Percentiles rank a stretch among this genome's conserved stretches.
These are phyloP conservation scores for Podarcis raffonei DNA, from an alignment of 2,113 vertebrate species.

Conservation along the genomic window DNA sequence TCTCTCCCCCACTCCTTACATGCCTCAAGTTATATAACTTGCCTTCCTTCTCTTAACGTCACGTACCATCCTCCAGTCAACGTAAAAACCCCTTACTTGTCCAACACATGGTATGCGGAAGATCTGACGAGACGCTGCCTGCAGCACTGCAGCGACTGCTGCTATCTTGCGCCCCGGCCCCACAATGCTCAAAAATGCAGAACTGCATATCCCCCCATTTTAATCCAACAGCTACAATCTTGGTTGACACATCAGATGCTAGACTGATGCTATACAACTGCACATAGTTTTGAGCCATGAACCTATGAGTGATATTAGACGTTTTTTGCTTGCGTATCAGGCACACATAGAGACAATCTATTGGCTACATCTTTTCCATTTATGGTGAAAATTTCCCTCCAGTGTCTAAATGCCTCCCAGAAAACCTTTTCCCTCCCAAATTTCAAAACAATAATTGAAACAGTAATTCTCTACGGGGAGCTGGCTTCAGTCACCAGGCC, in stretches of 20 bases:
- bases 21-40: background rate
- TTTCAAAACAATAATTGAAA: background rate
- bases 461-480: too few relatives aligned
- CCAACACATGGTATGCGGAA: conserved; percentile 45
- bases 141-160: too few relatives aligned
- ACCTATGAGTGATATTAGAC: background rate
- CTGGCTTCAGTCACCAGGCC: too few relatives aligned
- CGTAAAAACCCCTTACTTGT: conserved; percentile 85
- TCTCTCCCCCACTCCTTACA: background rate
- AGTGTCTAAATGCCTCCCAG: background rate
- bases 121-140: background rate
- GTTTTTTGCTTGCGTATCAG: background rate
- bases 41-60: conserved; percentile 92
- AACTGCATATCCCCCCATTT: too few relatives aligned
- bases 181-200: too few relatives aligned
- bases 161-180: too few relatives aligned
- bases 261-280: background rate
- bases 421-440: background rate
- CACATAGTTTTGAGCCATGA: background rate
- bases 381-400: background rate
- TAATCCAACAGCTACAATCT: too few relatives aligned
- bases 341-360: background rate
- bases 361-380: background rate
- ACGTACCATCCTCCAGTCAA: conserved; percentile 94
- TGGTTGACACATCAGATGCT: background rate